Conservation (phyloP, 2,797 vertebrate genomes). For the Chaetophractus vellerosus region DNA sequence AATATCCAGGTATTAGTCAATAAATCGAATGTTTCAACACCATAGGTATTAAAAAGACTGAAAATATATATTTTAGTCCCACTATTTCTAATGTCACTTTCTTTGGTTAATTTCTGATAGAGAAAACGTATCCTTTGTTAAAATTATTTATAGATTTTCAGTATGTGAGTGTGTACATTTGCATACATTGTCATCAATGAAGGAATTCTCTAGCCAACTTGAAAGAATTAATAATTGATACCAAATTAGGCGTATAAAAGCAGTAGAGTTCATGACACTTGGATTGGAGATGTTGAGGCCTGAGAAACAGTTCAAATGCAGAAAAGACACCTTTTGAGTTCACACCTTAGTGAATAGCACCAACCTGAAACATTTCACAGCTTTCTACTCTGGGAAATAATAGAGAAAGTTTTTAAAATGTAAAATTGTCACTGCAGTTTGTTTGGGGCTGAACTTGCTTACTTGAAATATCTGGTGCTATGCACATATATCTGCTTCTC, state of each 20-base stretch:
- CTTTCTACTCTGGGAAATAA: constrained; percentile 57
- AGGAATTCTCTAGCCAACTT: constrained; percentile 58
- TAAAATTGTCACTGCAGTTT: constrained; percentile 66
- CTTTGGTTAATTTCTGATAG: constrained; percentile 68
- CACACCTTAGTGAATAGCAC: constrained; percentile 28
- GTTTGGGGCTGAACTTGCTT: constrained; percentile 70
- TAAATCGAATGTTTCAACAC: constrained; percentile 74
- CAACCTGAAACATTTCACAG: constrained; percentile 37
- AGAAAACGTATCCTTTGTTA: constrained; percentile 61
- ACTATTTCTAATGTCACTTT: constrained; percentile 72
- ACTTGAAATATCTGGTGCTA: constrained; percentile 83
- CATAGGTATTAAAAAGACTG: constrained; percentile 73
- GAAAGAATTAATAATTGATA: constrained; percentile 10
- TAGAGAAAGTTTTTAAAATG: constrained; percentile 52
- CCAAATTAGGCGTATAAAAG: constrained; percentile 3
- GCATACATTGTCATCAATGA: constrained; percentile 40
- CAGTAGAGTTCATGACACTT: background rate
- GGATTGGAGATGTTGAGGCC: background rate
- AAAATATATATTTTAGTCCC: constrained; percentile 72
- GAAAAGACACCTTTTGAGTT: constrained; percentile 36
- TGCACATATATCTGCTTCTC: constrained; percentile 62
- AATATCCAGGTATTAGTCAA: constrained; percentile 73
- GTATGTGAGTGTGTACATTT: background rate
- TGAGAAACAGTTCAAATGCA: background rate
- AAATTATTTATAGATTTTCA: constrained; percentile 66